phyloP scores from a whole-genome alignment of 2,888 invertebrate genomes.

The Tromatobia lineatoria region DNA sequence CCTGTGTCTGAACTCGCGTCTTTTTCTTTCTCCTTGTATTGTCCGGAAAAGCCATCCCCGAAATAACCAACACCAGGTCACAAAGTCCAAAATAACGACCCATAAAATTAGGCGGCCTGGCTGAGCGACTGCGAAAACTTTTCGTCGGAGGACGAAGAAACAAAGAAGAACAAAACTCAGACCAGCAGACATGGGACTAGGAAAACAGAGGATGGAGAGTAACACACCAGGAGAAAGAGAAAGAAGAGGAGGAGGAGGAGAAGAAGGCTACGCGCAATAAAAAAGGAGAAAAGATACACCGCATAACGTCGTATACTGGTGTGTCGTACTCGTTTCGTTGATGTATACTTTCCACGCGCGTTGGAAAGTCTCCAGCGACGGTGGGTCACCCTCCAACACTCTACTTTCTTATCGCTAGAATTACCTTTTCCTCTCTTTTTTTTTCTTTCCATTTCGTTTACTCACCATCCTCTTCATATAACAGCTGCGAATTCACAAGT shows the following conservation, averaged over 20 bases:
- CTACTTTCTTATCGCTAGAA: slow-evolving; percentile 63
- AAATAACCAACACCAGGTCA: slow-evolving; percentile 40
- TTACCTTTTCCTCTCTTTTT: slow-evolving; percentile 38
- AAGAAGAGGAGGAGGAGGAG: slow-evolving; percentile 20
- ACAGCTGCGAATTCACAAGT: slow-evolving; percentile 15
- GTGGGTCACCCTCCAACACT: slow-evolving; percentile 33
- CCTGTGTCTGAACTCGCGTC: slow-evolving; percentile 14
- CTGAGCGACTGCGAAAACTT: slow-evolving; percentile 58
- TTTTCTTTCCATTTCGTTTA: not conserved
- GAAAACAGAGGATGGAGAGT: slow-evolving; percentile 18
- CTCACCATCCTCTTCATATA: not conserved
- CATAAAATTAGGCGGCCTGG: slow-evolving; percentile 68
- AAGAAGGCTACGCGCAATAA: slow-evolving; percentile 13
- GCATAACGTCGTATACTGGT: slow-evolving; percentile 6
- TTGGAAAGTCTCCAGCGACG: not conserved
- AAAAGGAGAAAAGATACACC: slow-evolving; percentile 44
- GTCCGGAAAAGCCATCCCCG: slow-evolving; percentile 36
- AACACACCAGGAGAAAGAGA: slow-evolving; percentile 28
- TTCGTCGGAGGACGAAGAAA: slow-evolving; percentile 17
- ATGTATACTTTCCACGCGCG: slow-evolving; percentile 65
- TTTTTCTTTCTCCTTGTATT: slow-evolving; percentile 32
- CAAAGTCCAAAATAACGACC: slow-evolving; percentile 67
- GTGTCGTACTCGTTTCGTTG: slow-evolving; percentile 63
- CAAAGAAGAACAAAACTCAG: not conserved
- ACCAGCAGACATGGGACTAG: slow-evolving; percentile 35